Evolutionary conservation across 2,113 vertebrate species (phyloP).

Genomic region (Bungarus multicinctus): DNA sequence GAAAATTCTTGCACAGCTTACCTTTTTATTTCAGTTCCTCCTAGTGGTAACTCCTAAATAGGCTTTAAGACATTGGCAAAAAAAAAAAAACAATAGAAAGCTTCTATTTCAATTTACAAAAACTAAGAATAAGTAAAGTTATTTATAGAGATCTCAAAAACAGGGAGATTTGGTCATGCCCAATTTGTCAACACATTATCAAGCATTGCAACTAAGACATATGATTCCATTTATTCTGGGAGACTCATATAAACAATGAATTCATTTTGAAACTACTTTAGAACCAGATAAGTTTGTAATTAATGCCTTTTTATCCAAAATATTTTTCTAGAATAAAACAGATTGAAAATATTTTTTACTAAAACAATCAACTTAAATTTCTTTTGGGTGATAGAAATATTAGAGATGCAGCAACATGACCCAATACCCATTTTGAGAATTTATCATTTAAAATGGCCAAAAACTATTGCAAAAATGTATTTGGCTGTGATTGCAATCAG

Average conservation of each 20-base stretch:
- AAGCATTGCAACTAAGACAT: not conserved
- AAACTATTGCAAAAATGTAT: not conserved
- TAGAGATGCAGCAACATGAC: not conserved
- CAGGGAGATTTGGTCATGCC: not conserved
- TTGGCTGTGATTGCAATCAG: not conserved
- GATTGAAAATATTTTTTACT: not conserved
- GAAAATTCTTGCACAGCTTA: not conserved
- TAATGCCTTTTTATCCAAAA: not conserved
- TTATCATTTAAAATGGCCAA: not conserved
- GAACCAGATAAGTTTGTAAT: not conserved
- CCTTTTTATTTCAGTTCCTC: not conserved
- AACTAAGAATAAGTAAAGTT: not conserved
- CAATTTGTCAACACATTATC: not conserved
- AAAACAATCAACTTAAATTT: not conserved
- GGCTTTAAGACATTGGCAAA: not conserved
- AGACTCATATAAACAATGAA: not conserved
- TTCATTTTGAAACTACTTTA: not conserved
- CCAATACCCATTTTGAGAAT: not conserved
- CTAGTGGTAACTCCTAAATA: not conserved
- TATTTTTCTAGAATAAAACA: not conserved
- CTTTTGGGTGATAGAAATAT: not conserved
- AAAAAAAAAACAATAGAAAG: not conserved
- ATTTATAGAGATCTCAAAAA: not conserved
- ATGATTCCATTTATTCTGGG: not conserved
- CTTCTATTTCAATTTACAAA: not conserved